A percentile compares a stretch with the other conserved stretches of the same genome.
phyloP scores from a whole-genome alignment of 2,797 vertebrate species.

The Cossypha heuglini region DNA sequence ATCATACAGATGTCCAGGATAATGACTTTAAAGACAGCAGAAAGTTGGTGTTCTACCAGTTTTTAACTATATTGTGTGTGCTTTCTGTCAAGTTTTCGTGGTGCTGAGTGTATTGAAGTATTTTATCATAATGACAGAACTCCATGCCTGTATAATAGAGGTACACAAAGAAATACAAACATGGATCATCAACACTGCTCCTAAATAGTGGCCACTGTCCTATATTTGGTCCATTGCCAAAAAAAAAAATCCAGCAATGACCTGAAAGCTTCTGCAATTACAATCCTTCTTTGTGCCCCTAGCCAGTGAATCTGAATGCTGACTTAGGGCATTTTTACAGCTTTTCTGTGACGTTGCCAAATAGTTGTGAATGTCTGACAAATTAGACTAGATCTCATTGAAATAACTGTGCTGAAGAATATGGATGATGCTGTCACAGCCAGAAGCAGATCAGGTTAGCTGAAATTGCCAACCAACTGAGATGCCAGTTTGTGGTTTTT shows the following conservation, averaged over 20 bases:
- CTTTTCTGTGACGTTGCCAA: background rate
- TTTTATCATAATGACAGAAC: background rate
- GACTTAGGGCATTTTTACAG: background rate
- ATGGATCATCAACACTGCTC: accelerated
- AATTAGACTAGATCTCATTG: background rate
- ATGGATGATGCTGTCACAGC: background rate
- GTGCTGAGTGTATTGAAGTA: background rate
- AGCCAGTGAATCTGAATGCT: background rate
- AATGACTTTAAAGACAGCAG: background rate
- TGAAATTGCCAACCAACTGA: background rate
- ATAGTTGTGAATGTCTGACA: background rate
- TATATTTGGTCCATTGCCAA: background rate
- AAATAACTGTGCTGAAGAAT: background rate
- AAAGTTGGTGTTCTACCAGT: background rate
- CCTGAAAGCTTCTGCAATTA: background rate
- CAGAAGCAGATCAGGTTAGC: background rate
- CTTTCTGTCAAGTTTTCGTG: background rate
- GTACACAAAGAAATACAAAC: accelerated
- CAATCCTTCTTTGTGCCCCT: background rate
- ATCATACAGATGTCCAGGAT: background rate
- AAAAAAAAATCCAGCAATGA: background rate
- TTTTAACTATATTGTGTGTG: background rate
- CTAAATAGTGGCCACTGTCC: accelerated
- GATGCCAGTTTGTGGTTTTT: background rate
- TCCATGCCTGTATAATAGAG: background rate